Evolutionary conservation across 2,888 invertebrate genomes (phyloP).

Genomic region (Phymatocera aterrima): DNA sequence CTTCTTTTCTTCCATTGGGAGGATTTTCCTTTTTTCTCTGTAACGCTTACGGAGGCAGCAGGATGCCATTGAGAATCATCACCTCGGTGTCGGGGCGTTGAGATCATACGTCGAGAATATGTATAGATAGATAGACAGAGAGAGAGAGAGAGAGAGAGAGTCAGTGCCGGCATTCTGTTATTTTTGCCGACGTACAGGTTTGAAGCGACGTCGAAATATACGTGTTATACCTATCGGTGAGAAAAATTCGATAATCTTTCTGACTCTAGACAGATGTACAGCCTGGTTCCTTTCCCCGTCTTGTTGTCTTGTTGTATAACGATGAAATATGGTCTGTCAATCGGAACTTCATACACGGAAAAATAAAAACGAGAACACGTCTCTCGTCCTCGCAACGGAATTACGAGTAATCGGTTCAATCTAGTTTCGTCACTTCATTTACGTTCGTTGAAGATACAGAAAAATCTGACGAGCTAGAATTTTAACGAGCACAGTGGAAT

Average conservation of each 20-base stretch:
- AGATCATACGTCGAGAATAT: neutral
- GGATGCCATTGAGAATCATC: neutral
- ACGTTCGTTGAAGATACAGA: too few species aligned
- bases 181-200: neutral
- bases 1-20: neutral
- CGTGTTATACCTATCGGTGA: too few species aligned
- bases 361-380: neutral
- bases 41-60: too few species aligned
- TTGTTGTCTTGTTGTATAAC: neutral
- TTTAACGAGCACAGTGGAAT: too few species aligned
- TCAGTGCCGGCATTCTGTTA: too few species aligned
- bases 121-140: too few species aligned
- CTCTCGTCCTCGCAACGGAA: neutral
- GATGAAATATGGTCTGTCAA: conserved; percentile 10
- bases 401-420: too few species aligned
- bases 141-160: too few species aligned
- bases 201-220: neutral
- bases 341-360: neutral
- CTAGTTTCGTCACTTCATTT: too few species aligned
- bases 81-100: neutral
- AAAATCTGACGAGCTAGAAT: too few species aligned
- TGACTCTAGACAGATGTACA: conserved; percentile 19
- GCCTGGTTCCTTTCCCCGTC: neutral
- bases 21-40: neutral
- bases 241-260: conserved; percentile 10